Conservation (phyloP, 2,113 vertebrate species). For the Lontra canadensis region DNA sequence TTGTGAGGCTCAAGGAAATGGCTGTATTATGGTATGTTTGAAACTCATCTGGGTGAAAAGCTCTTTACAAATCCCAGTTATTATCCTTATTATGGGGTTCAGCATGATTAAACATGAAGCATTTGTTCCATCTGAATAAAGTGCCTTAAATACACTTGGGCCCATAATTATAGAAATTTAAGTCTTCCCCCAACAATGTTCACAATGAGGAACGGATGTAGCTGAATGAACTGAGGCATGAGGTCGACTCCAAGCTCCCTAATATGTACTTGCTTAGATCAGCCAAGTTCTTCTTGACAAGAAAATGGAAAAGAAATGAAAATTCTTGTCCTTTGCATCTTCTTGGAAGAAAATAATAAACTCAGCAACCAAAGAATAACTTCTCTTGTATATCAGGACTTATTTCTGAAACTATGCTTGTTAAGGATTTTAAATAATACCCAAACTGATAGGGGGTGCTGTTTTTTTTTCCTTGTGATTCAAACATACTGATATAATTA, state of each 20-base stretch:
- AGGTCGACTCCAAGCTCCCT: not conserved
- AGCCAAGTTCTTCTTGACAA: not conserved
- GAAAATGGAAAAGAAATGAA: not conserved
- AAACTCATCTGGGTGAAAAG: not conserved
- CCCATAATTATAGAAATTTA: not conserved
- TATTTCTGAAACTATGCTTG: not conserved
- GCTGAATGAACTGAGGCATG: not conserved
- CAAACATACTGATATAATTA: not conserved
- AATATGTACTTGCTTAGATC: not conserved
- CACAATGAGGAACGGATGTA: not conserved
- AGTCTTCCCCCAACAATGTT: not conserved
- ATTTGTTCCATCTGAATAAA: not conserved
- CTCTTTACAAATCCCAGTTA: not conserved
- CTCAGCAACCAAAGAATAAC: not conserved
- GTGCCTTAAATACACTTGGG: not conserved
- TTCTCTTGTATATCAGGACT: not conserved
- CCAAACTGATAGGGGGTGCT: not conserved
- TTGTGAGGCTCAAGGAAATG: not conserved
- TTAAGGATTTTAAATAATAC: conserved; percentile 23
- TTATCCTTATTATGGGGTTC: not conserved
- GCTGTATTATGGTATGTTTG: not conserved
- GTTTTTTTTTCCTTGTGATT: not conserved
- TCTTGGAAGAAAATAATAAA: not conserved
- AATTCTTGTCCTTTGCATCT: not conserved
- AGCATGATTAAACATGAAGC: not conserved